phyloP scores from a whole-genome alignment of 2,888 invertebrate genomes.

The Plebejus argus region DNA sequence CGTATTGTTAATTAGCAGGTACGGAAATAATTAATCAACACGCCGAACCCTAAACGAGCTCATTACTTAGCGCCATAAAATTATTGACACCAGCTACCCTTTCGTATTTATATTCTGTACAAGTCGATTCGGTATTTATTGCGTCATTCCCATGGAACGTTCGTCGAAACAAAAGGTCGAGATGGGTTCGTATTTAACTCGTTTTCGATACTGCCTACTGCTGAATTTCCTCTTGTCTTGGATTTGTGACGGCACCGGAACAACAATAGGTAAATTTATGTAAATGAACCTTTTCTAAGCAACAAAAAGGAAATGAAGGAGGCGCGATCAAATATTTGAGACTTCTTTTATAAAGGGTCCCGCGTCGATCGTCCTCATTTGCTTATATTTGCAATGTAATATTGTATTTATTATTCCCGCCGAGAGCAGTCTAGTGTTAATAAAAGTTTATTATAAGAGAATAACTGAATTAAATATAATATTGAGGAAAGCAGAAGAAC shows the following conservation, averaged over 20 bases:
- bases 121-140: conserved; percentile 66
- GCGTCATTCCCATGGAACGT: conserved; percentile 62
- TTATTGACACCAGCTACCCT: conserved; percentile 13
- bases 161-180: conserved; percentile 58
- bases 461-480: conserved; percentile 12
- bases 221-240: conserved; percentile 68
- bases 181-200: conserved; percentile 76
- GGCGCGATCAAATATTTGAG: conserved; percentile 28
- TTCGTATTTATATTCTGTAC: conserved; percentile 50
- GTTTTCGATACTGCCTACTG: conserved; percentile 75
- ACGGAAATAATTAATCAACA: conserved; percentile 19
- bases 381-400: conserved; percentile 24
- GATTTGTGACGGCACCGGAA: conserved; percentile 64
- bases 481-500: background rate
- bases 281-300: conserved; percentile 72
- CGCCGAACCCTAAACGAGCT: background rate
- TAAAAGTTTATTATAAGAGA: conserved; percentile 18
- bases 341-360: conserved; percentile 16
- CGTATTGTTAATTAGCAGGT: conserved; percentile 9
- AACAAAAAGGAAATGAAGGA: conserved; percentile 76
- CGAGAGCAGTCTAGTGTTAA: background rate
- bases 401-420: conserved; percentile 6
- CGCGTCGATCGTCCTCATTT: conserved; percentile 10
- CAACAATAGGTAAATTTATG: conserved; percentile 80
- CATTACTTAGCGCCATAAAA: conserved; percentile 16